Evolutionary conservation across 1,140 invertebrate genomes (phyloP).

Genomic region (Sycophaga agraensis): DNA sequence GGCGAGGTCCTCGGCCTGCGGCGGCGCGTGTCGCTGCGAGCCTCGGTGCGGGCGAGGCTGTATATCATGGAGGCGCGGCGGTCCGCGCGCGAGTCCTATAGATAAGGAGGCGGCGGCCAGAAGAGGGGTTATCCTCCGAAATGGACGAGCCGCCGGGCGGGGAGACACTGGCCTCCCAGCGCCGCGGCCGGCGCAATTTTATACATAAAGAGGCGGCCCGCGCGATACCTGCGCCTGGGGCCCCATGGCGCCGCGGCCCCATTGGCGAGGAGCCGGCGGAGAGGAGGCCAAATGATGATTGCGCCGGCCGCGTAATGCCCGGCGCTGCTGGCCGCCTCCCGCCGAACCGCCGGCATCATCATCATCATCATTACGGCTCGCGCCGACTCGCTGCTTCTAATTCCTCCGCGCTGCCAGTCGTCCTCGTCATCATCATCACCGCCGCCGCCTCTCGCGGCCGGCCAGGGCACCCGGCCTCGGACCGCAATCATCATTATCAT

Average conservation of each 20-base stretch:
- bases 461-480: neutral
- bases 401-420: too few species aligned
- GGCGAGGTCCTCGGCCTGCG: too few species aligned
- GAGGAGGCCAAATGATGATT: slow-evolving; percentile 41
- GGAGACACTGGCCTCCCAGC: slow-evolving; percentile 10
- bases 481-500: slow-evolving; percentile 28
- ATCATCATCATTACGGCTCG: slow-evolving; percentile 31
- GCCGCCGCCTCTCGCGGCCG: neutral
- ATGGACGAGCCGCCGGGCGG: neutral
- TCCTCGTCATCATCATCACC: too few species aligned
- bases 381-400: neutral
- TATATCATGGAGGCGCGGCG: too few species aligned
- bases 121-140: neutral
- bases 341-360: slow-evolving; percentile 35
- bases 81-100: too few species aligned
- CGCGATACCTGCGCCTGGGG: neutral
- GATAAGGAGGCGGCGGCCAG: neutral
- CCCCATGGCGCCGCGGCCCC: slow-evolving; percentile 37
- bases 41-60: too few species aligned
- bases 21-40: too few species aligned
- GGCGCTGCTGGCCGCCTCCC: too few species aligned
- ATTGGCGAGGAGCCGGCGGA: slow-evolving; percentile 27
- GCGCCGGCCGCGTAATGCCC: slow-evolving; percentile 30
- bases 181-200: neutral
- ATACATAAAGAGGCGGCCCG: slow-evolving; percentile 1